A percentile compares a stretch with the other conserved stretches of the same genome.
Conservation (phyloP, 1,140 invertebrate species). For the Drosophila funebris region DNA sequence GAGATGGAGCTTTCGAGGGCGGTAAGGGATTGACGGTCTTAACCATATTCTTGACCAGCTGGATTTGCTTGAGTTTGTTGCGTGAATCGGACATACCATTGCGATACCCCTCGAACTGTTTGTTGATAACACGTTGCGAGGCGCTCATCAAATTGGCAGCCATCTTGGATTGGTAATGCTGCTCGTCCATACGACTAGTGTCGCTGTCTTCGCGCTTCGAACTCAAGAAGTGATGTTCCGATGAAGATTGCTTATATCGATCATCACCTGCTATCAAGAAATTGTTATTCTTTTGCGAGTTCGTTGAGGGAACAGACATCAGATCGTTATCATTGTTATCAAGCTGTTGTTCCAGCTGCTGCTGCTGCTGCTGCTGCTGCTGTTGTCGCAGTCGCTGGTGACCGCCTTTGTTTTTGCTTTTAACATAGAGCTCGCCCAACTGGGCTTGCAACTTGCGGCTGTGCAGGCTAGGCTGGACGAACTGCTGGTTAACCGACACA, state of each 20-base stretch:
- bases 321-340: neutral
- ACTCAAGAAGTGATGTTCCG: neutral
- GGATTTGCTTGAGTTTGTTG: neutral
- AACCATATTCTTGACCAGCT: neutral
- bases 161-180: conserved; percentile 15
- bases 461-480: neutral
- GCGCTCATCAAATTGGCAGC: conserved; percentile 39
- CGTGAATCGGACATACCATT: neutral
- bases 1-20: neutral
- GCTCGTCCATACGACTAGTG: conserved; percentile 32
- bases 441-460: neutral
- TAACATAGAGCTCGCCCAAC: conserved; percentile 2
- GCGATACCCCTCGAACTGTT: conserved; percentile 9
- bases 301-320: neutral
- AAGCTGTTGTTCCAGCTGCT: neutral
- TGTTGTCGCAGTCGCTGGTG: neutral
- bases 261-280: neutral
- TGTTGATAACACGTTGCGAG: conserved; percentile 53
- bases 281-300: neutral
- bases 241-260: neutral
- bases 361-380: neutral
- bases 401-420: neutral
- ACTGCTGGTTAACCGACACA: neutral
- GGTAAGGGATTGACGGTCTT: conserved; percentile 8
- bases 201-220: neutral